phyloP scores from a whole-genome alignment of 2,113 vertebrate genomes.

The Charadrius vociferus region DNA sequence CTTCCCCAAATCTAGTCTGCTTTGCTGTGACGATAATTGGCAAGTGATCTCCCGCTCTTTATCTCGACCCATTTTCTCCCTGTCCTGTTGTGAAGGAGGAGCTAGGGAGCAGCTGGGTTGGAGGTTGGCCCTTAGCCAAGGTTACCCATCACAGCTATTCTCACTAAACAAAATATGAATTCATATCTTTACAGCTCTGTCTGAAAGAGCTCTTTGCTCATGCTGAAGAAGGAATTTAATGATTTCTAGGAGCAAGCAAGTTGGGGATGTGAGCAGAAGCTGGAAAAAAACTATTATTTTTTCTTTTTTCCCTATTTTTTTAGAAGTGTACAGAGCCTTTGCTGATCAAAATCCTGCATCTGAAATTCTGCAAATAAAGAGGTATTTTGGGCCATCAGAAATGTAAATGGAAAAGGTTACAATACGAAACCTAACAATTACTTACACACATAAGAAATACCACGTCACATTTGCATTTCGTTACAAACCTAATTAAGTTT shows the following conservation, averaged over 20 bases:
- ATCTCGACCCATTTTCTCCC: not conserved
- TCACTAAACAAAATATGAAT: not conserved
- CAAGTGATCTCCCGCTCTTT: not conserved
- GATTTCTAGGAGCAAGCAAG: not conserved
- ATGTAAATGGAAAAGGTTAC: not conserved
- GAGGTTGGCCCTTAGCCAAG: not conserved
- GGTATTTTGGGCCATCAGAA: not conserved
- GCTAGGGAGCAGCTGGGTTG: not conserved
- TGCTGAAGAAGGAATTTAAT: not conserved
- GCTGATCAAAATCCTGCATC: not conserved
- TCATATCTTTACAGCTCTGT: not conserved
- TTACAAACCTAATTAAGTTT: not conserved
- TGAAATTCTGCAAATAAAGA: not conserved
- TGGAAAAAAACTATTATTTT: accelerated
- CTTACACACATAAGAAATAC: not conserved
- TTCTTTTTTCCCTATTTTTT: not conserved
- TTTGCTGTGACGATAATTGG: not conserved
- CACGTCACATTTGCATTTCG: not conserved
- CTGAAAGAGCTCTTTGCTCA: not conserved
- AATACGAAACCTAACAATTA: not conserved
- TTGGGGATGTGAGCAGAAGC: not conserved
- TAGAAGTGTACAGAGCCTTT: not conserved
- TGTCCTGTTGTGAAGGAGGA: not conserved
- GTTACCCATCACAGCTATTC: not conserved
- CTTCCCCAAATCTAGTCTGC: not conserved